Evolutionary conservation across 2,797 vertebrate genomes (phyloP).

Genomic region (Tinamus major): DNA sequence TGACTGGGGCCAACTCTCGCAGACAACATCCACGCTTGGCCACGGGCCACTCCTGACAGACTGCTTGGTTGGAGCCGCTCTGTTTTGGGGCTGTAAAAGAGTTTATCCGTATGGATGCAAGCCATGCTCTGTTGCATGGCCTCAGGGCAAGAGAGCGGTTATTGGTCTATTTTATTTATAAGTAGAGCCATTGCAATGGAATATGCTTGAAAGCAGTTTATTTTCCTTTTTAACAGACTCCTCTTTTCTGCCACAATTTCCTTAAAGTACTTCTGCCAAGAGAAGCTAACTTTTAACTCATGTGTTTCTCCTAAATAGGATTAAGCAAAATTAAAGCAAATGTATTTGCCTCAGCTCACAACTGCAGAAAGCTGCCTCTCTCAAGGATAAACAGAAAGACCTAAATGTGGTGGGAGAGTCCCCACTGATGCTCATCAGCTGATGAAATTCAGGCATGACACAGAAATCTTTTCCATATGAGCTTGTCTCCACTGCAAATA

Average conservation of each 20-base stretch:
- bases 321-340: conserved; percentile 30
- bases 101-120: not conserved
- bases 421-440: not conserved
- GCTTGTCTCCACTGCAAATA: not conserved
- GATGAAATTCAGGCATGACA: not conserved
- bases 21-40: not conserved
- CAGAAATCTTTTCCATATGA: not conserved
- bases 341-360: conserved; percentile 1
- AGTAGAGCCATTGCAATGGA: conserved; percentile 38
- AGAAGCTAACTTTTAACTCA: conserved; percentile 39
- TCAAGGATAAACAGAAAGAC: conserved; percentile 27
- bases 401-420: not conserved
- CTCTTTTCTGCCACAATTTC: conserved; percentile 36
- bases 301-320: conserved; percentile 16
- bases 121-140: not conserved
- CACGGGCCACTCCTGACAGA: not conserved
- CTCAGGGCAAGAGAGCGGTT: conserved; percentile 15
- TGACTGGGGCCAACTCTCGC: not conserved
- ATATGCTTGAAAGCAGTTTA: conserved; percentile 36
- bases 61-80: not conserved
- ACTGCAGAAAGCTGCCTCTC: conserved; percentile 1
- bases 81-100: not conserved
- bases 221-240: conserved; percentile 52
- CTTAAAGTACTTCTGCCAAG: conserved; percentile 28
- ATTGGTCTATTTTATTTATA: conserved; percentile 47